phyloP scores from a whole-genome alignment of 2,113 vertebrate species.

The Cyrtonyx montezumae region DNA sequence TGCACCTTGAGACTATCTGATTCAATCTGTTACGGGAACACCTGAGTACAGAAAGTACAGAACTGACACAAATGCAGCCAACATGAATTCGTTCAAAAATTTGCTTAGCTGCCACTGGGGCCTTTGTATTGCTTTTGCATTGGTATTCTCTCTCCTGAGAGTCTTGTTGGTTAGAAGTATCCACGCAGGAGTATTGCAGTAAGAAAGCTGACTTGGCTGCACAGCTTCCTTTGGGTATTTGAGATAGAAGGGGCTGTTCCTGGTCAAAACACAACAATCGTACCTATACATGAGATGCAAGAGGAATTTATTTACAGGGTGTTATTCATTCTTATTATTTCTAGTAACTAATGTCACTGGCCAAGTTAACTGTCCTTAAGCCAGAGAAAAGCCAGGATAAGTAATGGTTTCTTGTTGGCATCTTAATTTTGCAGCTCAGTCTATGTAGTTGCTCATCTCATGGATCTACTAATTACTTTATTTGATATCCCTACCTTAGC shows the following conservation, averaged over 20 bases:
- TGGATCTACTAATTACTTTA: constrained; percentile 53
- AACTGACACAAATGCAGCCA: background rate
- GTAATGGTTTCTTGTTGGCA: constrained; percentile 38
- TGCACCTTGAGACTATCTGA: background rate
- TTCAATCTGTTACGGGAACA: background rate
- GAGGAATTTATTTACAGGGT: background rate
- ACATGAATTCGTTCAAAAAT: background rate
- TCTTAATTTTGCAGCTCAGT: constrained; percentile 54
- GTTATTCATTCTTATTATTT: background rate
- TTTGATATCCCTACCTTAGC: constrained; percentile 34
- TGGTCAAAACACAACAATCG: background rate
- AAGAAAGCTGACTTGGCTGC: background rate
- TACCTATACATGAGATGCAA: background rate
- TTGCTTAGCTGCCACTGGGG: background rate
- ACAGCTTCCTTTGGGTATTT: background rate
- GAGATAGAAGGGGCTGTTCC: background rate
- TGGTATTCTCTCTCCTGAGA: background rate
- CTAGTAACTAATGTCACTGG: background rate
- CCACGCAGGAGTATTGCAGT: background rate
- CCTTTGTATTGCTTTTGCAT: background rate
- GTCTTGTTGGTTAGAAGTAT: background rate
- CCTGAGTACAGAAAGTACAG: background rate
- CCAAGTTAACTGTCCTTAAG: constrained; percentile 31
- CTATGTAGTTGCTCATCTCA: constrained; percentile 41
- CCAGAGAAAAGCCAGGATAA: constrained; percentile 44